phyloP scores from a whole-genome alignment of 2,113 vertebrate genomes.

The Eleginops maclovinus region DNA sequence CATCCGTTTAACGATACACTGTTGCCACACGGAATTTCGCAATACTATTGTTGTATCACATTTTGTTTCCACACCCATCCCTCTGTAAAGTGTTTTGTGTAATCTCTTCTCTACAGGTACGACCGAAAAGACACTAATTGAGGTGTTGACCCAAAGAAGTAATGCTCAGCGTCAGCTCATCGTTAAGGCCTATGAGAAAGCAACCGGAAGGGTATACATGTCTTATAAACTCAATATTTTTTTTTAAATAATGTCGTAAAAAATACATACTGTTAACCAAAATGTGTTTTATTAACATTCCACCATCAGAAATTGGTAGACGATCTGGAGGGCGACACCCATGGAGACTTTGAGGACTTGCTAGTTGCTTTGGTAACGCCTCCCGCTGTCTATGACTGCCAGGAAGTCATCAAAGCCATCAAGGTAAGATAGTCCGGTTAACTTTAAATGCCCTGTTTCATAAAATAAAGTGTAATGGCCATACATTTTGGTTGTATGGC shows the following conservation, averaged over 20 bases:
- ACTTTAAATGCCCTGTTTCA: background rate
- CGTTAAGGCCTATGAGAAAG: slow-evolving; percentile 82
- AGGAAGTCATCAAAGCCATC: slow-evolving; percentile 85
- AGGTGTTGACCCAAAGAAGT: slow-evolving; percentile 87
- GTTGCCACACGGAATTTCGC: too few species aligned
- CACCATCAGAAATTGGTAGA: slow-evolving; percentile 82
- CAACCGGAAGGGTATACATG: slow-evolving; percentile 82
- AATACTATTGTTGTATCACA: too few species aligned
- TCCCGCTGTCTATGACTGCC: slow-evolving; percentile 85
- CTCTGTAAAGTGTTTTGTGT: background rate
- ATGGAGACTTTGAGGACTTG: slow-evolving; percentile 86
- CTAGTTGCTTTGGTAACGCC: slow-evolving; percentile 85
- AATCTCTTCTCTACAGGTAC: slow-evolving; percentile 81
- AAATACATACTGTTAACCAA: slow-evolving; percentile 48
- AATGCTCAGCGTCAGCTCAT: slow-evolving; percentile 88
- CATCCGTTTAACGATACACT: too few species aligned
- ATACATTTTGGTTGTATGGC: slow-evolving; percentile 14
- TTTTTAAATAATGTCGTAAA: slow-evolving; percentile 50
- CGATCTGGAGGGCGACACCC: slow-evolving; percentile 89
- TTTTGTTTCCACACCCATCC: background rate
- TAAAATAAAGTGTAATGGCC: background rate
- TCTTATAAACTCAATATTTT: too few species aligned
- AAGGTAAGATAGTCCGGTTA: slow-evolving; percentile 79
- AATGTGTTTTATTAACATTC: background rate
- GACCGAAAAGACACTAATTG: slow-evolving; percentile 85